Evolutionary conservation across 1,140 invertebrate genomes (phyloP).

Genomic region (Cyphomyrmex costatus): DNA sequence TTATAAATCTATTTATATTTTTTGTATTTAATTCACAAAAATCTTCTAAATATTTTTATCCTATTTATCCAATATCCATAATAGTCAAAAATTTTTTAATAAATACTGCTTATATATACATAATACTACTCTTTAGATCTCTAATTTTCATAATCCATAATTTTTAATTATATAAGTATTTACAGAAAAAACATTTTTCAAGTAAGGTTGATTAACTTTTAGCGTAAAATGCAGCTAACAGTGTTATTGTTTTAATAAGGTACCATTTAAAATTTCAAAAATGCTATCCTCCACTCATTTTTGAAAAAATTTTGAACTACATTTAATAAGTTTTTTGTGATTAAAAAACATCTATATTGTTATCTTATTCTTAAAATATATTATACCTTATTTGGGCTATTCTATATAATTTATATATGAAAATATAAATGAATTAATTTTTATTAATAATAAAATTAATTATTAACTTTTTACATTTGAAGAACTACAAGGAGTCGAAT

Average conservation of each 20-base stretch:
- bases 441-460: slow-evolving; percentile 21
- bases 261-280: not conserved
- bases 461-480: not conserved
- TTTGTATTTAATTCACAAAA: slow-evolving; percentile 22
- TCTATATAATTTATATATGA: not conserved
- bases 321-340: slow-evolving; percentile 2
- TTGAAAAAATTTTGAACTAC: not conserved
- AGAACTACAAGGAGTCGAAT: not conserved
- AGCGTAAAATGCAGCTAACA: not conserved
- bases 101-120: slow-evolving; percentile 59
- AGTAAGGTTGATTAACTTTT: not conserved
- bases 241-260: not conserved
- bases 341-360: not conserved
- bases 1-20: slow-evolving; percentile 39
- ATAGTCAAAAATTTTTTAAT: slow-evolving; percentile 44
- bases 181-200: not conserved
- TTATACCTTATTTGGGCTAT: not conserved
- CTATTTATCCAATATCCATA: slow-evolving; percentile 35
- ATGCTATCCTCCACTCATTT: not conserved
- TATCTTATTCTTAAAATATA: not conserved
- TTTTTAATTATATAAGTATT: not conserved
- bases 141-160: not conserved
- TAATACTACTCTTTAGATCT: not conserved
- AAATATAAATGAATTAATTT: not conserved
- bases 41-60: not conserved